These are phyloP conservation scores for Rhagonycha lutea DNA, from an alignment of 2,888 invertebrate genomes.

Conservation along the genomic window DNA sequence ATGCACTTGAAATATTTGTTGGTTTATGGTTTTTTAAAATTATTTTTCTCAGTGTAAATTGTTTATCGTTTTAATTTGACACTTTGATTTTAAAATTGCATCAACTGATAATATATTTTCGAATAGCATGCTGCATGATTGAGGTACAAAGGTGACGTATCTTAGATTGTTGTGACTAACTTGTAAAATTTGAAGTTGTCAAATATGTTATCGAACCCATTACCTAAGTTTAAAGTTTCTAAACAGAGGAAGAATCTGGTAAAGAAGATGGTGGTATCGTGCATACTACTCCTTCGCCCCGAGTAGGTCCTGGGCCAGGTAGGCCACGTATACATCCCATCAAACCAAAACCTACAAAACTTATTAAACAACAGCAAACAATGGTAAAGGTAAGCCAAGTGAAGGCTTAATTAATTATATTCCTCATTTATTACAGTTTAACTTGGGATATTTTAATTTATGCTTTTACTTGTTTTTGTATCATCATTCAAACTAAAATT, in stretches of 20 bases:
- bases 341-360: conserved; percentile 48
- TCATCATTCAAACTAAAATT: conserved; percentile 5
- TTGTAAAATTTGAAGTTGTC: not conserved
- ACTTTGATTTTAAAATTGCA: not conserved
- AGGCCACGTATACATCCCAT: conserved; percentile 51
- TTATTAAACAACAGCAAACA: conserved; percentile 38
- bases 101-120: not conserved
- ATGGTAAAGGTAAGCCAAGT: conserved; percentile 35
- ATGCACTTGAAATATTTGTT: not conserved
- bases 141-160: not conserved
- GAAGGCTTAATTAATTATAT: conserved; percentile 13
- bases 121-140: not conserved
- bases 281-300: conserved; percentile 33
- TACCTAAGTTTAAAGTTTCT: conserved; percentile 41
- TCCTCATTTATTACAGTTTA: conserved; percentile 5
- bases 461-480: conserved; percentile 5
- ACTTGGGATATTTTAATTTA: not conserved
- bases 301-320: conserved; percentile 46
- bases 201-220: not conserved
- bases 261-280: conserved; percentile 39
- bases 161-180: not conserved
- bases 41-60: not conserved
- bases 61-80: not conserved
- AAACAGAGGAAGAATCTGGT: conserved; percentile 43
- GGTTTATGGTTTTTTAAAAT: not conserved